Percentiles rank a stretch among this genome's conserved stretches.
Conservation (phyloP, 2,113 vertebrate species). For the Aspidoscelis tigris region DNA sequence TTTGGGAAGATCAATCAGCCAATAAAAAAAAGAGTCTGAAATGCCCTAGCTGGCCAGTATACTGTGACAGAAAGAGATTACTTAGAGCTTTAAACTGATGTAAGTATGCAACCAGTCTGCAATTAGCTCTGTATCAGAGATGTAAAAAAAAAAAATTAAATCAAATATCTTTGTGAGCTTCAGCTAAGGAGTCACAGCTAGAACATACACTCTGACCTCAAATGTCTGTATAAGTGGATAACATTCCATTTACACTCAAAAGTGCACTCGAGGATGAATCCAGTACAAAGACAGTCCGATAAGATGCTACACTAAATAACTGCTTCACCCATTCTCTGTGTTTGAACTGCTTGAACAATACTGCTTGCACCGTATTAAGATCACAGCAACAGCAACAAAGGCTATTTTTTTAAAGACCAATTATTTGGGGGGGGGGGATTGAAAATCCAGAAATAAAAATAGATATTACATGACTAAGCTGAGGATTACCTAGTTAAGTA, state of each 20-base stretch:
- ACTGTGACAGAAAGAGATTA: not conserved
- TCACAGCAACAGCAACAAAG: not conserved
- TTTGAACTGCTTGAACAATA: not conserved
- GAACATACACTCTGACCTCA: not conserved
- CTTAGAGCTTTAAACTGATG: not conserved
- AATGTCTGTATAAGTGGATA: not conserved
- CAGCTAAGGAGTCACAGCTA: not conserved
- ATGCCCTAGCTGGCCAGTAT: not conserved
- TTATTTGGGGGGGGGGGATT: too few relatives aligned
- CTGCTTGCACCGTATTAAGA: not conserved
- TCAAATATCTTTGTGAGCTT: not conserved
- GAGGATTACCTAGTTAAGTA: not conserved
- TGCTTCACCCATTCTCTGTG: not conserved
- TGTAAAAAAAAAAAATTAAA: not conserved
- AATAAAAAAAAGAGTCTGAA: not conserved
- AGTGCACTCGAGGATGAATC: not conserved
- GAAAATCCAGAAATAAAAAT: conserved; percentile 4
- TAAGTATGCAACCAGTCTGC: not conserved
- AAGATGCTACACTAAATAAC: not conserved
- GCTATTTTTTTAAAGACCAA: not conserved
- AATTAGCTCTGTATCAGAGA: not conserved
- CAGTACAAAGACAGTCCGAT: not conserved
- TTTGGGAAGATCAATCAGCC: too few relatives aligned
- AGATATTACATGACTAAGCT: not conserved
- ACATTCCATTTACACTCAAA: not conserved